Conservation (phyloP, 2,113 vertebrate species). For the Morphnarchus princeps region DNA sequence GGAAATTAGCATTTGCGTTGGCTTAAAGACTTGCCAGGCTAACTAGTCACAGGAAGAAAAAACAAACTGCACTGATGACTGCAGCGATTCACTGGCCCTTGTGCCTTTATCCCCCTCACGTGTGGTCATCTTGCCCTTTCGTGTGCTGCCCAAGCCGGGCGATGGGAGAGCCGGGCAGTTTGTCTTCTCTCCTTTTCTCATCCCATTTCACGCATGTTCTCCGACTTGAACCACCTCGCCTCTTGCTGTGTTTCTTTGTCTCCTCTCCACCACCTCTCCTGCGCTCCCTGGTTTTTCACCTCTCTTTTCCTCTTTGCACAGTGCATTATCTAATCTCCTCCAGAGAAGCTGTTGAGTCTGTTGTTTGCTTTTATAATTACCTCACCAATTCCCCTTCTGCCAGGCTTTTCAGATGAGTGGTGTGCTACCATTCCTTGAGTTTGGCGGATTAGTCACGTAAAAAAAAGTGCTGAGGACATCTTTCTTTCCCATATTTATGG, state of each 20-base stretch:
- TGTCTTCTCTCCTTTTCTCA: fast-evolving
- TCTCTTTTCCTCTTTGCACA: not conserved
- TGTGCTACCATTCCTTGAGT: not conserved
- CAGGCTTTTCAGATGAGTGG: not conserved
- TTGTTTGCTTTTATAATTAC: not conserved
- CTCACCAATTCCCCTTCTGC: not conserved
- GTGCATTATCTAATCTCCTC: not conserved
- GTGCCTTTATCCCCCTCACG: fast-evolving
- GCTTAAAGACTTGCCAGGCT: not conserved
- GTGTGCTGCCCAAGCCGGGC: fast-evolving
- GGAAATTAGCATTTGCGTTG: not conserved
- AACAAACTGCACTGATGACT: fast-evolving
- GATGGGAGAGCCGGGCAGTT: not conserved
- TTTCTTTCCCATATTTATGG: not conserved
- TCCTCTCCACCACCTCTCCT: not conserved
- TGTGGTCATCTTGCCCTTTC: fast-evolving
- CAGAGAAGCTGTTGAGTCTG: not conserved
- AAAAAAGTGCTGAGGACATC: not conserved
- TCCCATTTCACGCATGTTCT: fast-evolving
- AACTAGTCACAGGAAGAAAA: not conserved
- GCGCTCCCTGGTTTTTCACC: not conserved
- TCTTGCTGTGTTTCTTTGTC: not conserved
- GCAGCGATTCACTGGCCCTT: fast-evolving
- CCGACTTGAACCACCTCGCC: fast-evolving
- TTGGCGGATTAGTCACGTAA: not conserved